Evolutionary conservation across 1,140 invertebrate genomes (phyloP), one percentile per base, ranked within the genome.

Genomic region (Diorhabda elongata): DNA sequence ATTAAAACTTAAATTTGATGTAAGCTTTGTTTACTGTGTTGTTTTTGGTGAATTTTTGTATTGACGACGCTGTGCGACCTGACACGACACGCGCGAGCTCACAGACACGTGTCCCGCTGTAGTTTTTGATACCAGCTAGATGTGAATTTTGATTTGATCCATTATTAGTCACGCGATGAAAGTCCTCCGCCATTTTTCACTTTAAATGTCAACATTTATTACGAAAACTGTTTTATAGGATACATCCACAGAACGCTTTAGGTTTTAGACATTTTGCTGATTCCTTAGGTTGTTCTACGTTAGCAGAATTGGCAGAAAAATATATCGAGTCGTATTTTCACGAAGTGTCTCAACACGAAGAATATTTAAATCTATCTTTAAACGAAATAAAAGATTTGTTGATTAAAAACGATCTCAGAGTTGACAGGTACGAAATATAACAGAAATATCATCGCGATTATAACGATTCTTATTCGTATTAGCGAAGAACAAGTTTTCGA

Each of bases 271-370:
- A 88, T 59, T 96, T 96, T 84, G 93, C 92, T 5, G 92, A 95
- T 76, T 91, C 91, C 8, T 84, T 95, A 64, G 90, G 90, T 69
- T 95, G 92, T 78, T 79, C 83, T 1, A 79, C 84, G 3, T 82
- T 96, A 5, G 88, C 93, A 2, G 86, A 90, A 67, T 88, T 90
- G 42, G 88, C 91, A 9, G 92, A 95, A 76, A 90, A 90, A 77
- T 96, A 90, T 79, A 90, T 96, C 68, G 89, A 94, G 74, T 89
- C 91, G 74, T 90, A 93, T 82, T 96, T 96, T 82, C 84, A 88
- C 66, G 89, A 92, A 75, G 90, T 96, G 2, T 87, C 90, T 2
- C 83, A 86, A 67, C 88, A 89, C 7, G 91, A 95, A 45, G 94
- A 96, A 77, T 96, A 93, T 81, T 80, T 93, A 6, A 84, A 81